Percentiles rank a stretch among this genome's conserved stretches.
These are phyloP conservation scores for Platycercus adscitus DNA, from an alignment of 2,113 vertebrate species.

Conservation along the genomic window DNA sequence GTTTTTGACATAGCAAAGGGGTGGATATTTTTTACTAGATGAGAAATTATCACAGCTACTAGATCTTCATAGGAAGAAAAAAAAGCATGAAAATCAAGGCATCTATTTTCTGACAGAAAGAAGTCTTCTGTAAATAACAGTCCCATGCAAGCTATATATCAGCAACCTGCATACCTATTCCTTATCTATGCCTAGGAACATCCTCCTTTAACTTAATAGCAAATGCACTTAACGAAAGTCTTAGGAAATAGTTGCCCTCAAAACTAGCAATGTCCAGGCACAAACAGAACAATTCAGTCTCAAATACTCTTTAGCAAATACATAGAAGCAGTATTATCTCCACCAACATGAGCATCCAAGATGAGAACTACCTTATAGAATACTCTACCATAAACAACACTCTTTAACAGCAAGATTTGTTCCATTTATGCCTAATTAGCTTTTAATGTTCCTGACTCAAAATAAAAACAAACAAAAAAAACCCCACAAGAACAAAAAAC, in stretches of 20 bases:
- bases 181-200: neutral
- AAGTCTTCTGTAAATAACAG: neutral
- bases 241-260: neutral
- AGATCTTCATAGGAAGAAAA: neutral
- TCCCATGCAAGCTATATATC: neutral
- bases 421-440: neutral
- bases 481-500: neutral
- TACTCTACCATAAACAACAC: neutral
- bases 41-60: neutral
- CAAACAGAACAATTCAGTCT: neutral
- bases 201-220: neutral
- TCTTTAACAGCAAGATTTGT: neutral
- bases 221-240: neutral
- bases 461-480: neutral
- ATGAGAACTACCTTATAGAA: neutral
- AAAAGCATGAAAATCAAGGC: neutral
- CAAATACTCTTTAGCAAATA: neutral
- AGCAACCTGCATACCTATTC: neutral
- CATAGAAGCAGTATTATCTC: neutral
- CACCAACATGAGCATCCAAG: neutral
- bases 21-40: neutral
- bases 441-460: neutral
- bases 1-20: accelerated
- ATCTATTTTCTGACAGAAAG: neutral
- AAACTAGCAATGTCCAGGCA: neutral